Base-by-base conservation (phyloP, 1,140 invertebrate species). In the Cydia amplana region DNA sequence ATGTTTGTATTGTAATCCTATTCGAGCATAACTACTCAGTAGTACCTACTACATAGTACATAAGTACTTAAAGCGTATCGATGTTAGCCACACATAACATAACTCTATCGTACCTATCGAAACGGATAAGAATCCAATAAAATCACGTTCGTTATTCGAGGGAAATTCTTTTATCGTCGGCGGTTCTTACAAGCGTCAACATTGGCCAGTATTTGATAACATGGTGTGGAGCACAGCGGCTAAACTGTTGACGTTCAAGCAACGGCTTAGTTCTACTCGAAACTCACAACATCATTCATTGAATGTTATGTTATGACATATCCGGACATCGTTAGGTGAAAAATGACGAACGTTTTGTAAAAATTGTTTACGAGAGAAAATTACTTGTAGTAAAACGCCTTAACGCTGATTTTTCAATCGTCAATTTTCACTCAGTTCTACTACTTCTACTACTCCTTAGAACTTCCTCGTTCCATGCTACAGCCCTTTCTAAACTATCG, bases 41-140 rank as follows among this genome's bases (percentile, higher is more conserved):
- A 65, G 36, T 60, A 12, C 55, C 2, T 60, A 60, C 16, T 16
- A 0, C 1, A 1, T 25, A 25, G 1, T 60, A 23, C n/a, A 60
- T 12, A 18, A 10, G 7, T 60, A 73, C 72, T 75, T 77, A 10
- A 60, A 23, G 9, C 63, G 32, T 25, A 20, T 72, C n/a, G 72
- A 72, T 78, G 73, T 78, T 78, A 77, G 77, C 80, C 60, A 74
- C 75, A 78, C 77, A 77, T 79, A 81, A 79, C 78, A 77, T 63
- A 78, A 78, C 72, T 32, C 74, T 74, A 64, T 78, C 76, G 75
- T 63, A n/a, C n/a, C n/a, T n/a, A 73, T 72, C 55, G 60, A 73
- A 67, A 75, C 67, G 83, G 87, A 88, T 91, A 88, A 89, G 84
- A 91, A 83, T 85, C 83, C 84, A 81, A 89, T 90, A 88, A 89